Percentiles rank a stretch among this genome's conserved stretches.
Evolutionary conservation across 2,888 invertebrate species (phyloP).

Genomic region (Pristionchus fissidentatus): DNA sequence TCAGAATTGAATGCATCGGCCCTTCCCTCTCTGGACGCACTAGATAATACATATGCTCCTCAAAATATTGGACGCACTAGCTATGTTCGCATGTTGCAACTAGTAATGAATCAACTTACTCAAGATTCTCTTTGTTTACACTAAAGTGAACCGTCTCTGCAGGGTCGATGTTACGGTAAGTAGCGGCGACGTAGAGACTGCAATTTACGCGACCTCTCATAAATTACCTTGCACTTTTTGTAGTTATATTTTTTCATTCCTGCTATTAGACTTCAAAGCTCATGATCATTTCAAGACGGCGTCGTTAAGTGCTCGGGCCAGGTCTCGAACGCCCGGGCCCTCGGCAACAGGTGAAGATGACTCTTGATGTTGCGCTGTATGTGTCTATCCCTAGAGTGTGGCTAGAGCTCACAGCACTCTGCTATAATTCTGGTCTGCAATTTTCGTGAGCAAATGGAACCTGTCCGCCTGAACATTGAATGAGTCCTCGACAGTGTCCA

Average conservation of each 20-base stretch:
- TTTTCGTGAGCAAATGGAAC: too few species aligned
- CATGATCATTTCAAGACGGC: too few species aligned
- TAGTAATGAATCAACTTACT: not conserved
- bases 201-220: not conserved
- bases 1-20: too few species aligned
- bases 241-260: not conserved
- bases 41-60: too few species aligned
- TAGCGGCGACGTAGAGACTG: constrained; percentile 1
- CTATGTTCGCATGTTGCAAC: not conserved
- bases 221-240: not conserved
- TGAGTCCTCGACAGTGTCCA: not conserved
- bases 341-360: too few species aligned
- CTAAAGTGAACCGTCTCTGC: not conserved
- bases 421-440: too few species aligned
- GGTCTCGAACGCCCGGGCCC: too few species aligned
- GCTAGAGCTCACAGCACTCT: too few species aligned
- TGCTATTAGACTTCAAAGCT: too few species aligned
- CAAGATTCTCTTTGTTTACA: not conserved
- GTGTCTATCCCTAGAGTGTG: not conserved
- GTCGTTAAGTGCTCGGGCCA: too few species aligned
- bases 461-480: not conserved
- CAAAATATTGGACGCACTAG: too few species aligned
- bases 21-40: too few species aligned
- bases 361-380: not conserved
- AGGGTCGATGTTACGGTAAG: not conserved